phyloP scores from a whole-genome alignment of 2,888 invertebrate species.

The Andrena flavipes region DNA sequence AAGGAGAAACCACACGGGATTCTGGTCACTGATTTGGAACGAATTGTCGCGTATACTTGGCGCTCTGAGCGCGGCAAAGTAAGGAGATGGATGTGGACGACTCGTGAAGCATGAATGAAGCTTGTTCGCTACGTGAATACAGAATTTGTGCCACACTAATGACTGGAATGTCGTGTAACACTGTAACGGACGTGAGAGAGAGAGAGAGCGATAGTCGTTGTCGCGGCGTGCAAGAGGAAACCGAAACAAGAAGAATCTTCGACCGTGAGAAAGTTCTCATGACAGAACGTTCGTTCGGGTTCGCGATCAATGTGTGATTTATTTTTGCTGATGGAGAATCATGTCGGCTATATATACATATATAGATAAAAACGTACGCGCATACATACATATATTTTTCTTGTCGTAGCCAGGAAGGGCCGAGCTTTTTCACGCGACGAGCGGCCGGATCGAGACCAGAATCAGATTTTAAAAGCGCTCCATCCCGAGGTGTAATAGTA shows the following conservation, averaged over 20 bases:
- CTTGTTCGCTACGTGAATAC: background rate
- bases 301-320: constrained; percentile 39
- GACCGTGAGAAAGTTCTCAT: constrained; percentile 50
- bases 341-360: constrained; percentile 12
- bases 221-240: background rate
- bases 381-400: constrained; percentile 17
- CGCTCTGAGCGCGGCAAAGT: background rate
- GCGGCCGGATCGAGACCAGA: constrained; percentile 16
- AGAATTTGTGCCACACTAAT: background rate
- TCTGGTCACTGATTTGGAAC: background rate
- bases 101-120: no score
- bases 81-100: background rate
- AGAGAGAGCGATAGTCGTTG: background rate
- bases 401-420: background rate
- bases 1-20: background rate
- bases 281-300: constrained; percentile 50
- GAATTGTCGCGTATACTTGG: background rate
- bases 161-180: background rate
- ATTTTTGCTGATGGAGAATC: constrained; percentile 7
- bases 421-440: background rate
- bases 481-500: constrained; percentile 57
- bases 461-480: constrained; percentile 29
- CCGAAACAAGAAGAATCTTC: background rate
- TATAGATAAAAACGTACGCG: background rate
- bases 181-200: background rate